Base-by-base conservation (phyloP, 1,140 invertebrate species). In the Tetragnatha versicolor region DNA sequence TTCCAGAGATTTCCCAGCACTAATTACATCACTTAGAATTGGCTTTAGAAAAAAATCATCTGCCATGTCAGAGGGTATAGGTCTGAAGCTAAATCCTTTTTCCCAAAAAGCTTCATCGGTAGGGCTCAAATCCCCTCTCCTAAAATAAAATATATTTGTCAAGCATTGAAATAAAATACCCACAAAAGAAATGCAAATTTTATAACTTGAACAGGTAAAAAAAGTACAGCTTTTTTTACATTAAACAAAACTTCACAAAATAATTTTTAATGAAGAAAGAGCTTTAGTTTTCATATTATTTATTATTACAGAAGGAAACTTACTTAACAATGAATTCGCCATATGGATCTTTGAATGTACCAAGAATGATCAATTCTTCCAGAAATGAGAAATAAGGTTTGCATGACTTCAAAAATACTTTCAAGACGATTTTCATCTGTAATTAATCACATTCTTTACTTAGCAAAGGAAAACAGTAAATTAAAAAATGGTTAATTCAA, bases 1-100 rank as follows among this genome's bases (percentile, higher is more conserved):
- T 42, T 77, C 31, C 7, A 53, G 20, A n/a, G 73, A 65, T 12
- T 77, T 77, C 31, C 73, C 73, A 65, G 73, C 61, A 77, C 42
- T 45, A 5, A 77, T 12, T 20, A 77, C 42, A 42, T 77, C 73
- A 17, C 27, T 31, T 12, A 77, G 14, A 42, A 77, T 65, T 2
- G 73, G 47, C 31, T 77, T 77, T 17, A 77, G 14, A 27, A 77
- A 65, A 42, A 77, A 77, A 17, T 47, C 31, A 12, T 77, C 22
- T 29, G 49, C 39, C 22, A 75, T 33, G 6, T 66, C 33, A 51
- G 10, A 4, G 0, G 73, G 73, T 39, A 73, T 25, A 35, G 20
- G 5, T 10, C 35, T 47, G 7, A 77, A 9, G n/a, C 42, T 63
- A 10, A 65, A 42, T 37, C 37, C 39, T 17, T 27, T 27, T 17